Evolutionary conservation across 35 echinoderm and acorn worm genomes (phyloP), one percentile per base, ranked within the genome.

Genomic region (Stichopus chloronotus): DNA sequence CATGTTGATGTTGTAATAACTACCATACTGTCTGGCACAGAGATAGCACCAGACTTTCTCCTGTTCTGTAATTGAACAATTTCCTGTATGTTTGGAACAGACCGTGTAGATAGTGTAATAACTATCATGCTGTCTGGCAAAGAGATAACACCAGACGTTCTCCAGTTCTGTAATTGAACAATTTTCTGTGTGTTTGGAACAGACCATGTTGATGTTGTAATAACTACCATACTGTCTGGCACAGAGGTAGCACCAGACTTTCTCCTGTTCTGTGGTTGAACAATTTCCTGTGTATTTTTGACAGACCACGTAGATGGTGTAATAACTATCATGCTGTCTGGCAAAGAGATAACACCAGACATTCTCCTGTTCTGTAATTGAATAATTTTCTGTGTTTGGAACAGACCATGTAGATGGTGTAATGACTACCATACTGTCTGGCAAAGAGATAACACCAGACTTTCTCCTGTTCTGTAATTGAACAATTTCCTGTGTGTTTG

Each of bases 81-180:
- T 4, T 63, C 16, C 1, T 63, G 60, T 17, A 8, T 63, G 60
- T 9, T 63, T 9, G 9, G 9, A 63, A 63, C 60, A 63, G 6
- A 63, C 60, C 60, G 7, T 63, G 9, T 63, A 3, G 60, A 12
- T 63, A 8, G 16, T 63, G 60, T 12, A 43, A 43, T 43, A 1
- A 43, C 3, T 43, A 43, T 43, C 30, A 17, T 63, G 4, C 9
- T 65, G 61, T 13, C 61, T 65, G 61, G 61, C 61, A 13, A 65
- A 17, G 11, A 17, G 80, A 83, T 83, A 83, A 21, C 76, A 78
- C n/a, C n/a, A 78, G 76, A 78, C 76, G n/a, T 78, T 78, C 52
- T 78, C 20, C 17, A 20, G n/a, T 78, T 78, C 1, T 43, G 30
- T 43, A 43, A 21, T 43, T 25, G 23, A 78, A 25, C 4, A n/a